Base-by-base conservation (phyloP, 2,113 vertebrate genomes). In the Murina feae region DNA sequence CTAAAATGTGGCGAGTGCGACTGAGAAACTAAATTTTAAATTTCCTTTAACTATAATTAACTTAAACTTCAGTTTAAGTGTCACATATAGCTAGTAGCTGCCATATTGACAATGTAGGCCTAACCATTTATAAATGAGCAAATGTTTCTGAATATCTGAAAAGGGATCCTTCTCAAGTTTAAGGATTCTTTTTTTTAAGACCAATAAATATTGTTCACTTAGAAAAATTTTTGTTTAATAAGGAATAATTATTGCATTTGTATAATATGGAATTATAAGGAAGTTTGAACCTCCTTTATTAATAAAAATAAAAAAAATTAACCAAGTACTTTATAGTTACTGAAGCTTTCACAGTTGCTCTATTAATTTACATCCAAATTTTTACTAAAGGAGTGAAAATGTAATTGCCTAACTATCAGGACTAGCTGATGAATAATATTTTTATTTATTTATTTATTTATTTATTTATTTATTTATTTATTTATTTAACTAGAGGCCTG, bases 221-320 rank as follows among this genome's bases (percentile, higher is more conserved):
- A 49, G 74, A 81, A 87, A 63, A 12, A 63, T 47, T 4, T 87
- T 68, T 90, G 16, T 53, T 10, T 69, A 81, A 63, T 30, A 93
- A 79, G 18, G 25, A 55, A 68, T 75, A 51, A 81, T 32, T 60
- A 63, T 79, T 86, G 8, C 60, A 28, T 91, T 91, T 90, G 12
- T 47, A 39, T 63, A 69, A 28, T 66, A 75, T 60, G 28, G 30
- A 80, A 68, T 72, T 65, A 39, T 66, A 89, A 55, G 47, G 53
- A 37, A 44, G n/a, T 79, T 90, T 90, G n/a, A 94, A 44, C n/a
- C 6, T 14, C 5, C n/a, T 60, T 90, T 84, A 32, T 39, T 95
- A 42, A 63, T 53, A 58, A 83, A 87, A 85, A 79, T 72, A 14
- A 51, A 7, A 96, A 96, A 55, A 87, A 42, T 65, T 72, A 83